Conservation (phyloP, 2,797 vertebrate genomes). For the Mus spretus region DNA sequence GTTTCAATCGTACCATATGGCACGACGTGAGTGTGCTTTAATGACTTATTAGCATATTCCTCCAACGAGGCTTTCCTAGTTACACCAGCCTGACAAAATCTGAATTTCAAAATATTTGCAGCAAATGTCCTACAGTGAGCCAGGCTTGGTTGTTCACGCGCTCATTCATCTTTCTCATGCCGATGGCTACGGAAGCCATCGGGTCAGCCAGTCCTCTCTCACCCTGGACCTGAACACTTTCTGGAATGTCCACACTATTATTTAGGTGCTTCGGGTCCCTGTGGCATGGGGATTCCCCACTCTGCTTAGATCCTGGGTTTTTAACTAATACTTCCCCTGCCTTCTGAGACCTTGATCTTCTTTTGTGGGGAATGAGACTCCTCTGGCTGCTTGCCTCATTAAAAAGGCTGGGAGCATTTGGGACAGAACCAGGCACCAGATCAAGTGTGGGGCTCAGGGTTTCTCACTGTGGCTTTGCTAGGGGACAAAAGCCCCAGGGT, state of each 20-base stretch:
- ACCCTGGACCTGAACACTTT: conserved; percentile 28
- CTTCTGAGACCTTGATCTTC: conserved; percentile 75
- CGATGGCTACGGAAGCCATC: background rate
- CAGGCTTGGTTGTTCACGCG: conserved; percentile 65
- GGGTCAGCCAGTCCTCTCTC: conserved; percentile 28
- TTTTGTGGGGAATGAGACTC: conserved; percentile 75
- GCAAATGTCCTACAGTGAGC: conserved; percentile 82
- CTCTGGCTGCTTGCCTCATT: conserved; percentile 84
- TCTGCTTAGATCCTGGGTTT: conserved; percentile 61
- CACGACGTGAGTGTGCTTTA: conserved; percentile 87
- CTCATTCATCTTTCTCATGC: conserved; percentile 62
- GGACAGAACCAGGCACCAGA: background rate
- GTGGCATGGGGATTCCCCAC: background rate
- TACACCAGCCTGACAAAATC: conserved; percentile 89
- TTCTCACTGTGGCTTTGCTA: background rate
- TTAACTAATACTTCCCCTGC: conserved; percentile 61
- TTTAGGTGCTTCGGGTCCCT: background rate
- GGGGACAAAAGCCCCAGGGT: background rate
- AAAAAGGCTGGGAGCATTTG: conserved; percentile 80
- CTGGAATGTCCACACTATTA: conserved; percentile 39
- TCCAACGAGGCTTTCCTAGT: conserved; percentile 85
- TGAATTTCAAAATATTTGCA: conserved; percentile 88
- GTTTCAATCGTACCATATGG: conserved; percentile 91
- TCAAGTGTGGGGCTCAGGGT: background rate
- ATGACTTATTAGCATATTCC: conserved; percentile 92